These are phyloP conservation scores for Heliopora coerulea DNA, from an alignment of 92 coral and sea anemone genomes.

Conservation along the genomic window DNA sequence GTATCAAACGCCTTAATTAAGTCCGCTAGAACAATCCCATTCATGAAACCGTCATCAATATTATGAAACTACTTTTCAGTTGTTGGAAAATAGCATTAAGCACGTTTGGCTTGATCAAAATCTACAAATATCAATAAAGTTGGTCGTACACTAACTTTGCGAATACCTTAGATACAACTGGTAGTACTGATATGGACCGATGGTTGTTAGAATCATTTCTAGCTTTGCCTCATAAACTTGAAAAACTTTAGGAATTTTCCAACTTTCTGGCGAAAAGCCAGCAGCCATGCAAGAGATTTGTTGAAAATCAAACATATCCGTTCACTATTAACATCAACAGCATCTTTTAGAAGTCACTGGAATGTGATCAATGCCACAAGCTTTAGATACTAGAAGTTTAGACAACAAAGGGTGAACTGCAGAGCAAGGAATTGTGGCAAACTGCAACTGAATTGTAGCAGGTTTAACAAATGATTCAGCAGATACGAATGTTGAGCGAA, in stretches of 20 bases:
- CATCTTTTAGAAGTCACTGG: constrained; percentile 4
- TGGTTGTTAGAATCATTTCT: neutral
- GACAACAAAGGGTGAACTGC: neutral
- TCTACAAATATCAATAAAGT: constrained; percentile 18
- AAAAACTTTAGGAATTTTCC: constrained; percentile 11
- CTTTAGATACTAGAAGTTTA: constrained; percentile 4
- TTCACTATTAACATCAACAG: neutral
- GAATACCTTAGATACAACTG: constrained; percentile 16
- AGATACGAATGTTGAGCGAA: neutral
- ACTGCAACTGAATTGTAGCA: neutral
- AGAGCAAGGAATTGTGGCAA: neutral
- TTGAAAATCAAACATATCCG: constrained; percentile 11
- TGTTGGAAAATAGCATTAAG: neutral
- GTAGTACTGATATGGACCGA: constrained; percentile 15
- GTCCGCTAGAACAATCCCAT: constrained; percentile 12
- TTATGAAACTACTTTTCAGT: constrained; percentile 20
- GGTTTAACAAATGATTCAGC: neutral
- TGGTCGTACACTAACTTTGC: constrained; percentile 16
- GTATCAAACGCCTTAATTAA: constrained; percentile 24
- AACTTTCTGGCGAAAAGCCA: constrained; percentile 17
- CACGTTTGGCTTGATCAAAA: constrained; percentile 16
- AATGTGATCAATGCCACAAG: constrained; percentile 7
- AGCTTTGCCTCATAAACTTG: neutral
- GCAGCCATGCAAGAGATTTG: neutral
- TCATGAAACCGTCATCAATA: no score